Base-by-base conservation (phyloP, 2,888 invertebrate species). In the Uloborus plumipes region DNA sequence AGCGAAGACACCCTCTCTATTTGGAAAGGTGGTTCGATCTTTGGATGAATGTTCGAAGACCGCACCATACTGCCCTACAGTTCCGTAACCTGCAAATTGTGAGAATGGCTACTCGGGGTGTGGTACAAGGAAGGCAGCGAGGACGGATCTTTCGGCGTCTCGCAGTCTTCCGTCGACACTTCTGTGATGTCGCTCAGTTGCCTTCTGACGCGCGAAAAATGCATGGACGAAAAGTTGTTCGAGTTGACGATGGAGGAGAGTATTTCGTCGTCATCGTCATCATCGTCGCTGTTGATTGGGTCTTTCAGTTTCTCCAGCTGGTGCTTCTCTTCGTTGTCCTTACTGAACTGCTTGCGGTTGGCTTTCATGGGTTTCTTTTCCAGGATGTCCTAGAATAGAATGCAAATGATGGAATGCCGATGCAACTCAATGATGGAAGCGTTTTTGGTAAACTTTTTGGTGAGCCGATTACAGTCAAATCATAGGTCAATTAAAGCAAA, bases 181-280 rank as follows among this genome's bases (percentile, higher is more conserved):
- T 82, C 82, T 0, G 26, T 16, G 9, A 82, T 76, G 9, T 47
- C 75, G 49, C 82, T 82, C 31, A 82, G 13, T 20, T 82, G 82
- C 20, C 78, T 39, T 47, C 64, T 26, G 20, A 64, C 16, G 7
- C 71, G 64, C 18, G 51, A 26, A 47, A 62, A 67, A 6, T 67
- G 61, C 39, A 55, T 18, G 11, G 22, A 14, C 11, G 53, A 53
- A 20, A 7, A 50, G 14, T 22, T 31, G 9, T 11, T 39, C 3
- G 39, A 39, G 9, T 39, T 47, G 49, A 49, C 2, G 18, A 31
- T 0, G 11, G n/a, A 14, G 15, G 26, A 51, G 50, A 49, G 6
- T 66, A 47, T 11, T n/a, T 71, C 50, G 6, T 70, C 58, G 6
- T 77, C 64, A 9, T 47, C n/a, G 14, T 49, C 20, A 7, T 67